Conservation (phyloP, 1,140 invertebrate species). For the Drosophila mauritiana region DNA sequence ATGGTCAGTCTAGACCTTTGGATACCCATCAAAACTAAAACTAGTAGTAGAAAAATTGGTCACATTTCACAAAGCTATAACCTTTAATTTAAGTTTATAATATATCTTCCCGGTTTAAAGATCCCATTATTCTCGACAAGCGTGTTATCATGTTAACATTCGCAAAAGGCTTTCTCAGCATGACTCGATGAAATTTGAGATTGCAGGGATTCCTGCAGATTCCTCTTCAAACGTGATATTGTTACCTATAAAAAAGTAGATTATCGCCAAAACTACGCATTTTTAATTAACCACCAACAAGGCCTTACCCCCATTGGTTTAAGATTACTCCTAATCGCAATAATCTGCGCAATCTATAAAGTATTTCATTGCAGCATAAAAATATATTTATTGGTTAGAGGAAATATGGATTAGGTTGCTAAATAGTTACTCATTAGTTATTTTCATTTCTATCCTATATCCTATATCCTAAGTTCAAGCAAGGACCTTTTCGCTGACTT, state of each 20-base stretch:
- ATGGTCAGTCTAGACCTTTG: not conserved
- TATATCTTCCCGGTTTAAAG: no score
- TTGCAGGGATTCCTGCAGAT: not conserved
- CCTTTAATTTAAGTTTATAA: no score
- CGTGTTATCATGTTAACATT: not conserved
- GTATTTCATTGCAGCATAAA: not conserved
- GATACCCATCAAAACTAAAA: not conserved
- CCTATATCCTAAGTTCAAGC: no score
- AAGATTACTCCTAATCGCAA: not conserved
- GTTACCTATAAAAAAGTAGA: no score
- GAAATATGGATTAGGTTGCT: not conserved
- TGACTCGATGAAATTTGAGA: conserved; percentile 18
- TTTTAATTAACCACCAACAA: not conserved
- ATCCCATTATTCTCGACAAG: no score
- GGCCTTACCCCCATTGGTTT: not conserved
- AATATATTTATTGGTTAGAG: not conserved
- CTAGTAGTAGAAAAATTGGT: no score
- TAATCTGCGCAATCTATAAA: not conserved
- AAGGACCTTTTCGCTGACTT: no score
- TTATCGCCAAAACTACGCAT: not conserved
- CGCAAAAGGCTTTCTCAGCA: conserved; percentile 22
- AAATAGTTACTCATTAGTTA: not conserved
- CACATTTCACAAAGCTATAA: no score
- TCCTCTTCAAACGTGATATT: not conserved
- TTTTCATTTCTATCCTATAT: no score